phyloP scores from a whole-genome alignment of 2,797 vertebrate genomes.

The Poeciliopsis infans region DNA sequence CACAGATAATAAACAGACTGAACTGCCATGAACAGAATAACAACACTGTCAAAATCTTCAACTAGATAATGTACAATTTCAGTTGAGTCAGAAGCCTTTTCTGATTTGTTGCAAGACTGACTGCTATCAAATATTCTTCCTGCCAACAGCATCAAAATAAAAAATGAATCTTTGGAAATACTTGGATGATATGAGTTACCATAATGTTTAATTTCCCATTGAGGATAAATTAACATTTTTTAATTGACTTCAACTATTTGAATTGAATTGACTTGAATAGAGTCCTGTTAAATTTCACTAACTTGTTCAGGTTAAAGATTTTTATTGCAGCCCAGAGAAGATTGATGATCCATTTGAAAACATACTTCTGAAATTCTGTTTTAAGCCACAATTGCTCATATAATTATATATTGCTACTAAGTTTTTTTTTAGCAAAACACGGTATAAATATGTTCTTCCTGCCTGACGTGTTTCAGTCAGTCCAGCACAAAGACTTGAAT shows the following conservation, averaged over 20 bases:
- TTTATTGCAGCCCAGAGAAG: background rate
- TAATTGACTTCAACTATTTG: too few species aligned
- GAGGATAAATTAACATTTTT: background rate
- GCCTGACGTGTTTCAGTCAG: background rate
- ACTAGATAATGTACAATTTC: too few species aligned
- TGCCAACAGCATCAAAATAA: background rate
- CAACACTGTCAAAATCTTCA: too few species aligned
- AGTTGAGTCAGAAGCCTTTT: too few species aligned
- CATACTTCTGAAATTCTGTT: background rate
- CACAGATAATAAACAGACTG: too few species aligned
- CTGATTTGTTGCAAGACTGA: background rate
- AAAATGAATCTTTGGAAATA: background rate
- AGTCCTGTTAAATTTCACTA: too few species aligned
- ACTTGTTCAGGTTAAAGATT: too few species aligned
- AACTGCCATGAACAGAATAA: too few species aligned
- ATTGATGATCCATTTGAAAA: background rate
- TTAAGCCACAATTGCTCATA: background rate
- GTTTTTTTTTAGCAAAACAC: background rate
- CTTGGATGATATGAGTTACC: background rate
- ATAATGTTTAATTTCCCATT: background rate
- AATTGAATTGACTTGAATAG: too few species aligned
- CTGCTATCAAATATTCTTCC: background rate
- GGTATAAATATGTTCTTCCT: background rate
- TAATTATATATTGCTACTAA: background rate
- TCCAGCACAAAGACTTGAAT: background rate